Evolutionary conservation across 35 echinoderm and acorn worm species (phyloP).

Genomic region (Amphiura filiformis): DNA sequence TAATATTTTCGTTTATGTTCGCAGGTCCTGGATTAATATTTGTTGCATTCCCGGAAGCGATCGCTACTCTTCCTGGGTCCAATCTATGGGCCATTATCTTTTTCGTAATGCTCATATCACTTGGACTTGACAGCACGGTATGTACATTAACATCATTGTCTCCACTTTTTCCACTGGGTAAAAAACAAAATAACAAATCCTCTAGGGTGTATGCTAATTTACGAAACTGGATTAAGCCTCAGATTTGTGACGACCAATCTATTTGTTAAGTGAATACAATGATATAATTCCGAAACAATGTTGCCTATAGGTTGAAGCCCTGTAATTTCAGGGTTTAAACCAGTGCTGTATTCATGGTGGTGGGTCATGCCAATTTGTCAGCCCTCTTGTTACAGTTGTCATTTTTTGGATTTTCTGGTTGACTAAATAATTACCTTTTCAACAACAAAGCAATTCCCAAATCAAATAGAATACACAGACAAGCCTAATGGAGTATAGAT

Average conservation of each 20-base stretch:
- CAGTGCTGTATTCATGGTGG: too few species aligned
- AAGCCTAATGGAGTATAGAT: too few species aligned
- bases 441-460: too few species aligned
- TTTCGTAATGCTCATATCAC: conserved; percentile 81
- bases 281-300: not conserved
- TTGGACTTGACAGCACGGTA: conserved; percentile 89
- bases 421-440: too few species aligned
- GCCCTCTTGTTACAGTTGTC: too few species aligned
- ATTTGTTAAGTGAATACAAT: not conserved
- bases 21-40: conserved; percentile 79
- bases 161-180: not conserved
- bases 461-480: too few species aligned
- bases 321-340: too few species aligned
- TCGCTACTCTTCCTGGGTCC: conserved; percentile 57
- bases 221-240: too few species aligned
- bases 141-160: not conserved
- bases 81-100: conserved; percentile 64
- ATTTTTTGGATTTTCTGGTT: too few species aligned
- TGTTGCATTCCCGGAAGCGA: conserved; percentile 73
- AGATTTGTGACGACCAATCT: too few species aligned
- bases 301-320: not conserved
- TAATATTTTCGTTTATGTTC: not conserved
- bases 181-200: not conserved
- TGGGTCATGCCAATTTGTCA: too few species aligned
- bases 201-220: not conserved